These are phyloP conservation scores for Caprella mutica DNA, from an alignment of 2,888 invertebrate genomes.

Conservation along the genomic window DNA sequence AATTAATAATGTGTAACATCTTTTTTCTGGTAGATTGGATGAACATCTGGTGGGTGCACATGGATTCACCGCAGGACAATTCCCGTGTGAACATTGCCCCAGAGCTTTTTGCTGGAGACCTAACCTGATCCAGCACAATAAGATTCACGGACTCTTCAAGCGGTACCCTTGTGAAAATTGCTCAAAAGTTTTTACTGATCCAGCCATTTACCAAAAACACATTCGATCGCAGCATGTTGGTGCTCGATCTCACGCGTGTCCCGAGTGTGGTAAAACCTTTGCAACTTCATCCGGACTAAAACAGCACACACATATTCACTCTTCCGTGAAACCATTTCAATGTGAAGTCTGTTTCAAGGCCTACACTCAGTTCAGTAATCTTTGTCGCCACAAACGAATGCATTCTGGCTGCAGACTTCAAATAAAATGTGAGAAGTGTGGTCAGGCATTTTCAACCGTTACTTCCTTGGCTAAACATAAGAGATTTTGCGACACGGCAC, in stretches of 20 bases:
- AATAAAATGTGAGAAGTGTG: conserved; percentile 88
- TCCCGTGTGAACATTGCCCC: conserved; percentile 71
- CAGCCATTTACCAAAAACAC: conserved; percentile 91
- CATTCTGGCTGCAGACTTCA: conserved; percentile 89
- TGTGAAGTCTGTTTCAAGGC: conserved; percentile 94
- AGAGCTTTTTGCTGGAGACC: conserved; percentile 70
- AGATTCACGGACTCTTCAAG: conserved; percentile 61
- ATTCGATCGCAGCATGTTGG: conserved; percentile 91
- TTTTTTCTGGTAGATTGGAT: conserved; percentile 62
- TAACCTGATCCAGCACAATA: conserved; percentile 67
- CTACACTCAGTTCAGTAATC: conserved; percentile 97
- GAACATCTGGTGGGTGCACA: conserved; percentile 67
- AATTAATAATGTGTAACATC: no score
- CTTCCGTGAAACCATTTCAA: conserved; percentile 93
- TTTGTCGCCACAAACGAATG: conserved; percentile 99
- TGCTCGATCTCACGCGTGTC: conserved; percentile 90
- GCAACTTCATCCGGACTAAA: conserved; percentile 94
- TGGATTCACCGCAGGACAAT: conserved; percentile 64
- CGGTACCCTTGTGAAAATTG: conserved; percentile 90
- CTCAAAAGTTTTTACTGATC: conserved; percentile 82
- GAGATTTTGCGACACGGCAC: conserved; percentile 76
- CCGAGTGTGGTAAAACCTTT: conserved; percentile 97
- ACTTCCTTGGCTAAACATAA: conserved; percentile 91
- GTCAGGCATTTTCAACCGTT: conserved; percentile 80
- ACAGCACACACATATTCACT: conserved; percentile 98